Evolutionary conservation across 64 coral and sea anemone genomes (phyloP).

Genomic region (Orbicella faveolata): DNA sequence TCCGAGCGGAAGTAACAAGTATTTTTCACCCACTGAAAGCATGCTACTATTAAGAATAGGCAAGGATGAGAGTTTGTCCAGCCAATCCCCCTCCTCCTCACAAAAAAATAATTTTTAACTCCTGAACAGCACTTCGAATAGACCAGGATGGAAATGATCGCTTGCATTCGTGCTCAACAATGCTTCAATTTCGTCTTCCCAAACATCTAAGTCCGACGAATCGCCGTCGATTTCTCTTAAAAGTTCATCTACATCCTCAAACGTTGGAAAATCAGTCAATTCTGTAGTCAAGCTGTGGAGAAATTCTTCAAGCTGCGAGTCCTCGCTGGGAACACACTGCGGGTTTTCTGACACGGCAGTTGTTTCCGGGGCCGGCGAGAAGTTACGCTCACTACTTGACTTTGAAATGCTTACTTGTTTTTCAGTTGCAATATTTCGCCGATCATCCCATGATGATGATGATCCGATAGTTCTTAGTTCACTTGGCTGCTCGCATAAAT

Average conservation of each 20-base stretch:
- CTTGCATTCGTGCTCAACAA: conserved; percentile 41
- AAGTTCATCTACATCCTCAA: conserved; percentile 63
- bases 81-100: neutral
- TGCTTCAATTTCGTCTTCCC: conserved; percentile 39
- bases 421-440: neutral
- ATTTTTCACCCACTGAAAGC: neutral
- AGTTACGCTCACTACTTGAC: neutral
- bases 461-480: neutral
- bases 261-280: neutral
- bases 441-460: neutral
- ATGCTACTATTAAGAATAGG: no score
- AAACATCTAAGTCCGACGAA: conserved; percentile 3
- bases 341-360: neutral
- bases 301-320: conserved; percentile 19
- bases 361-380: neutral
- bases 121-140: conserved; percentile 81
- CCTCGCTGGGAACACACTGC: neutral
- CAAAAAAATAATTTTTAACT: neutral
- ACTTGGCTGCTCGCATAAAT: neutral
- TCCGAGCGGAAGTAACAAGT: neutral
- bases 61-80: neutral
- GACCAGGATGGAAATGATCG: conserved; percentile 84
- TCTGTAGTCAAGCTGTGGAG: conserved; percentile 22
- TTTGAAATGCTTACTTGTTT: neutral
- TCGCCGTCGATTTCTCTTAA: conserved; percentile 66